Evolutionary conservation across 1,140 invertebrate genomes (phyloP), one percentile per base, ranked within the genome.

Genomic region (Idris sp.): DNA sequence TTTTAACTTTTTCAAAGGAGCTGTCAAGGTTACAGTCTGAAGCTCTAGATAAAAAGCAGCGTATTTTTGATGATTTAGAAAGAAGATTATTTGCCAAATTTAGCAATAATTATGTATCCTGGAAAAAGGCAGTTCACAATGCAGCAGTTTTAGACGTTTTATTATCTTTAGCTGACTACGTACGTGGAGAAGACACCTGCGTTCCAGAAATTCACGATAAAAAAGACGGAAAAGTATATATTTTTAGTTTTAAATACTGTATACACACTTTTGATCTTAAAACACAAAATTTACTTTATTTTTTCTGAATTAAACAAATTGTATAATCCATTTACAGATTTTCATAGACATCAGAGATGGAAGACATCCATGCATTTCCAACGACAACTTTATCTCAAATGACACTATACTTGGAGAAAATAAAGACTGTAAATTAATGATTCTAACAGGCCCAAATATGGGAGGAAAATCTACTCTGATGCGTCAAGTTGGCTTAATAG

Each of bases 41-140:
- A 31, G 94, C 94, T 0, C 97, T 99, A 87, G 92, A 93, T 1
- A 88, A 92, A n/a, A 92, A 92, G 68, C 90, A 92, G 56, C 89
- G 88, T 61, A 92, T 96, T 2, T 84, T 97, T 1, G 92, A 93
- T 73, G 97, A 99, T 88, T 89, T 96, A 38, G 95, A 95, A 76
- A 90, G 97, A 51, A 89, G 93, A 75, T 94, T 99, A 61, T 99
- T 99, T 88, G 93, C 93, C 46, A 93, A 94, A 83, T 99, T 99
- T 85, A 93, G 93, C 43, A 88, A 92, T 43, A 90, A 93, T 86
- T 97, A 94, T 83, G 87, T 91, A 0, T 88, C 91, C 56, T 99
- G 97, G 97, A 91, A 91, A 72, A 85, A 87, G 31, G 94, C 93
- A 7, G 90, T 96, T 19, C 90, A 94, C 41, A 96, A 94, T 81